Evolutionary conservation across 2,888 invertebrate genomes (phyloP).

Genomic region (Meta bourneti): DNA sequence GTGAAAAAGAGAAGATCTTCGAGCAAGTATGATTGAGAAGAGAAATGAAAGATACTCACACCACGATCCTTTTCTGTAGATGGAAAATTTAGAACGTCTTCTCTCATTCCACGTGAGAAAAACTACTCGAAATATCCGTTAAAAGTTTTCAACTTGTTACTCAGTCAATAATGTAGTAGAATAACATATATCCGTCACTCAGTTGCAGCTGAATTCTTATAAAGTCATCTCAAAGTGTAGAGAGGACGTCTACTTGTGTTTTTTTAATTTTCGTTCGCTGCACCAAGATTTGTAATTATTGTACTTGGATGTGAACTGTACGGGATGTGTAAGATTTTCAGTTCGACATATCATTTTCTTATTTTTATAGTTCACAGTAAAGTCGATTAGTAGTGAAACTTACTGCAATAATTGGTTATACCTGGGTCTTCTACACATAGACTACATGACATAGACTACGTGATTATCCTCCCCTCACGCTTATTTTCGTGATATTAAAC

Average conservation of each 20-base stretch:
- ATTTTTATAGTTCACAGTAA: slow-evolving; percentile 45
- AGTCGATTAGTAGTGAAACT: slow-evolving; percentile 5
- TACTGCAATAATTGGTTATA: slow-evolving; percentile 5
- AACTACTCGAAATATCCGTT: slow-evolving; percentile 19
- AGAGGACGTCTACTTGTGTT: background rate
- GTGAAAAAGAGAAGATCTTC: slow-evolving; percentile 11
- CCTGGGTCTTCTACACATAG: background rate
- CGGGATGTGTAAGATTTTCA: slow-evolving; percentile 38
- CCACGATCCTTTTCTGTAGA: background rate
- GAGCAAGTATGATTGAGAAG: slow-evolving; percentile 2
- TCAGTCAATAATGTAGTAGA: slow-evolving; percentile 41
- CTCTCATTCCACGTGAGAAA: slow-evolving; percentile 54
- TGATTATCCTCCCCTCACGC: background rate
- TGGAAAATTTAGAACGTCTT: slow-evolving; percentile 36
- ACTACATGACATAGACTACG: background rate
- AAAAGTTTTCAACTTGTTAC: slow-evolving; percentile 24
- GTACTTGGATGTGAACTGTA: background rate
- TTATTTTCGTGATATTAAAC: background rate
- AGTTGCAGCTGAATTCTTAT: slow-evolving; percentile 21
- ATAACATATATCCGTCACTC: slow-evolving; percentile 32
- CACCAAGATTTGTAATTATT: slow-evolving; percentile 2
- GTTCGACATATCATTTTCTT: slow-evolving; percentile 56
- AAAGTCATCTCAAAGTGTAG: slow-evolving; percentile 2
- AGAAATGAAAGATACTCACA: slow-evolving; percentile 14
- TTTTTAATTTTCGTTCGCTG: background rate